A percentile compares a stretch with the other conserved stretches of the same genome.
Evolutionary conservation across 2,888 invertebrate genomes (phyloP).

Genomic region (Junonia oenone): DNA sequence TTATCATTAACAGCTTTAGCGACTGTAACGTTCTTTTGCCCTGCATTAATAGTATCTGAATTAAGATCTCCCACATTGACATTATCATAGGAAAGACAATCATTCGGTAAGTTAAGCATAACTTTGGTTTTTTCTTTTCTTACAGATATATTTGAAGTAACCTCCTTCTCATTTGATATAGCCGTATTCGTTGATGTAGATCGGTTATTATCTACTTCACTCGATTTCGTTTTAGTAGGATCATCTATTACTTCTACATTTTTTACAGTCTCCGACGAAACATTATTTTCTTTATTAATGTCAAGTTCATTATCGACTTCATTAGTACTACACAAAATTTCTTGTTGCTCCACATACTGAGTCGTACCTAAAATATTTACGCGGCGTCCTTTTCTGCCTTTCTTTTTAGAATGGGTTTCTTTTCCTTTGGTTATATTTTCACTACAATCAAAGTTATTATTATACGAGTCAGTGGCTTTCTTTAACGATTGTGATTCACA

Average conservation of each 20-base stretch:
- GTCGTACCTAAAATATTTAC: constrained; percentile 3
- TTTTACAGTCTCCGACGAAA: constrained; percentile 16
- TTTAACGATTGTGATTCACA: background rate
- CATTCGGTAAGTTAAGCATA: background rate
- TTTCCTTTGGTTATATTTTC: constrained; percentile 1
- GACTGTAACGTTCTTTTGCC: too few relatives aligned
- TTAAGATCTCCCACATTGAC: background rate
- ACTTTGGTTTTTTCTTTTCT: constrained; percentile 3
- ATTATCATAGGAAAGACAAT: background rate
- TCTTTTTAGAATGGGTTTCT: constrained; percentile 13
- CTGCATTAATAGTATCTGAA: background rate
- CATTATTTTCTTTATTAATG: constrained; percentile 26
- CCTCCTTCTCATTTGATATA: background rate
- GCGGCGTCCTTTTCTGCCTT: constrained; percentile 20
- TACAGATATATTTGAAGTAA: background rate
- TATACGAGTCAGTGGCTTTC: background rate
- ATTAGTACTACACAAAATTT: constrained; percentile 4
- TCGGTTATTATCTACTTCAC: constrained; percentile 11
- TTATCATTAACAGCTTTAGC: background rate
- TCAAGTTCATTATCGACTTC: constrained; percentile 14
- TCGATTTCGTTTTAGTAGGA: constrained; percentile 5
- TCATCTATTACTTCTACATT: constrained; percentile 17
- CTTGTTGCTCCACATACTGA: constrained; percentile 6
- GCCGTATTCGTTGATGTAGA: background rate
- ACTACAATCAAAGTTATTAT: background rate